phyloP scores from a whole-genome alignment of 1,140 invertebrate genomes.

The Nebria ingens region DNA sequence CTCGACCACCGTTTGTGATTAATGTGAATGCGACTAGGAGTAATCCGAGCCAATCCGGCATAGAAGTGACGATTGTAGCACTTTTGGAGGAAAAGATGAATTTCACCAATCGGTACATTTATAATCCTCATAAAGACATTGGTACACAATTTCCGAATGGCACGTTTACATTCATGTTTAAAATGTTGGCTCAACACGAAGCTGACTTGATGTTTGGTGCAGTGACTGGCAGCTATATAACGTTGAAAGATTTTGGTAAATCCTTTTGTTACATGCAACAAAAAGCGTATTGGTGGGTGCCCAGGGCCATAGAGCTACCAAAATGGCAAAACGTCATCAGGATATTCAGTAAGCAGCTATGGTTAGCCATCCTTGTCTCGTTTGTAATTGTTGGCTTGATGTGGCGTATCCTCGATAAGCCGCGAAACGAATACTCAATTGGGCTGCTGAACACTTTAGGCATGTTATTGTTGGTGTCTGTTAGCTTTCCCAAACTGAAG shows the following conservation, averaged over 20 bases:
- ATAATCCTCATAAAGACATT: neutral
- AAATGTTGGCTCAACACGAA: neutral
- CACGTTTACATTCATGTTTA: neutral
- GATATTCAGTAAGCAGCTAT: neutral
- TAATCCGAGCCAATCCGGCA: neutral
- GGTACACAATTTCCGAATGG: neutral
- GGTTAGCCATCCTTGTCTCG: neutral
- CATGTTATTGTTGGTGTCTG: neutral
- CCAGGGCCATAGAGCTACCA: neutral
- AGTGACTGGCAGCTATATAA: neutral
- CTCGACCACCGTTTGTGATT: neutral
- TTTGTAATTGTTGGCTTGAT: neutral
- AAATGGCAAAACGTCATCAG: neutral
- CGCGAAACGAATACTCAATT: neutral
- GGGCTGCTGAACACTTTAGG: neutral
- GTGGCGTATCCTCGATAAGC: neutral
- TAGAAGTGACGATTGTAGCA: neutral
- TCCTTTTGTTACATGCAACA: neutral
- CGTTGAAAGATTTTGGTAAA: neutral
- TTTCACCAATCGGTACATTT: neutral
- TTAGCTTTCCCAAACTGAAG: neutral
- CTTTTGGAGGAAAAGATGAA: neutral
- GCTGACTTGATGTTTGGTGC: neutral
- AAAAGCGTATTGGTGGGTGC: neutral
- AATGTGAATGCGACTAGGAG: neutral